Base-by-base conservation (phyloP, 2,888 invertebrate genomes). In the Drosophila mimica region DNA sequence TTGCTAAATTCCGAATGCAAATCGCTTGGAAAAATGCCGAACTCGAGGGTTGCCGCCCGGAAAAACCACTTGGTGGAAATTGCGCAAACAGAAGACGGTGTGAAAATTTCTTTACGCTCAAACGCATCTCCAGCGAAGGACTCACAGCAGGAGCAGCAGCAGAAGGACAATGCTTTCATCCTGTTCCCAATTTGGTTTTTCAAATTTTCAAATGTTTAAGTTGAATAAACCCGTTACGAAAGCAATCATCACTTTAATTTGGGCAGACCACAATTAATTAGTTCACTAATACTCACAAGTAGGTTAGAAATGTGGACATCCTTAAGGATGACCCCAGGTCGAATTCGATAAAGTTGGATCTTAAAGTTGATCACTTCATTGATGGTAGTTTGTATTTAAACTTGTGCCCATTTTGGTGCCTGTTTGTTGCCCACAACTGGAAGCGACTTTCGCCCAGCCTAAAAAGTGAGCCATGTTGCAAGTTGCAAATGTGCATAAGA, bases 21-120 rank as follows among this genome's bases (percentile, higher is more conserved):
- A 82, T 78, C 59, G 80, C 40, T 62, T 79, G 82, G 70, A 68
- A 76, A 78, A 70, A 53, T 54, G 43, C 36, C 34, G 11, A 43
- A 17, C n/a, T 59, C 54, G 59, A 64, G 67, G 38, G 48, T 54
- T 59, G 52, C 64, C 70, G 76, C 49, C 54, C 58, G 80, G 71
- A 80, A 85, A 74, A 85, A 85, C 64, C 75, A 83, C 77, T 77
- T 69, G 65, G 64, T 59, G 69, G 74, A 74, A 74, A 65, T 63
- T 58, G 76, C 28, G 71, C 78, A 70, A 75, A 63, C 60, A 70
- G 25, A 69, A 63, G 54, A 56, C n/a, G 51, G 38, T 56, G 38
- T 31, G 46, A 53, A 65, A 49, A 66, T 40, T 61, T 60, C 53
- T 58, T 74, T 48, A 70, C 66, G 79, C 77, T 79, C 57, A 61